These are phyloP conservation scores for Nannoperca australis DNA, from an alignment of 2,797 vertebrate species.

Conservation along the genomic window DNA sequence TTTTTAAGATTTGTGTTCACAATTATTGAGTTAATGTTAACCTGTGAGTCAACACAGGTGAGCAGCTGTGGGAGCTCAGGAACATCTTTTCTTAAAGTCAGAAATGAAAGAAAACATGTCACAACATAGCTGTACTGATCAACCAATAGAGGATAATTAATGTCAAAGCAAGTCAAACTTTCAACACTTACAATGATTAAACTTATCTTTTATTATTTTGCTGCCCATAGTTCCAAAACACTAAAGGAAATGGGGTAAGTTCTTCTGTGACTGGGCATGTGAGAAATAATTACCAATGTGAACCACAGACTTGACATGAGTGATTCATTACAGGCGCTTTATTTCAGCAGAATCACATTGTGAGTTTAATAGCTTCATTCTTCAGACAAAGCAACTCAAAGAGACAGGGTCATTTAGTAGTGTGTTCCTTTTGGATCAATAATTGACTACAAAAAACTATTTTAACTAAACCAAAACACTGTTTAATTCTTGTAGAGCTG, in stretches of 20 bases:
- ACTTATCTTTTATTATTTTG: not conserved
- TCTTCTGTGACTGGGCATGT: not conserved
- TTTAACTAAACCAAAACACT: slow-evolving; percentile 3
- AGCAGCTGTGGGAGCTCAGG: not conserved
- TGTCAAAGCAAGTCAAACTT: not conserved
- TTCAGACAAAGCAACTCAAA: not conserved
- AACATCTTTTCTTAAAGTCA: not conserved
- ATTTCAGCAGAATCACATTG: slow-evolving; percentile 1
- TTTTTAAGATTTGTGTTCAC: not conserved
- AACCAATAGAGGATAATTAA: not conserved
- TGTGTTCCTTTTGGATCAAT: slow-evolving; percentile 2
- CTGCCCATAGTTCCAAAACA: not conserved
- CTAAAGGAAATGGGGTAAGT: too few relatives aligned
- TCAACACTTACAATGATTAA: not conserved
- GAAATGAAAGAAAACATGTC: not conserved
- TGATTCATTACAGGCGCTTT: not conserved
- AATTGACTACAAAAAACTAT: slow-evolving; percentile 18
- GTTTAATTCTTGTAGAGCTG: slow-evolving; percentile 10
- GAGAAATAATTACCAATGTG: not conserved
- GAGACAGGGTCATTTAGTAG: not conserved
- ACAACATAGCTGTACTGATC: not conserved
- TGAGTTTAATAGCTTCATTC: not conserved
- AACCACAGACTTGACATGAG: not conserved
- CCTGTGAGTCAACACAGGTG: not conserved
- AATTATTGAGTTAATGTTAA: not conserved